Base-by-base conservation (phyloP, 2,113 vertebrate genomes). In the Patagioenas fasciata region DNA sequence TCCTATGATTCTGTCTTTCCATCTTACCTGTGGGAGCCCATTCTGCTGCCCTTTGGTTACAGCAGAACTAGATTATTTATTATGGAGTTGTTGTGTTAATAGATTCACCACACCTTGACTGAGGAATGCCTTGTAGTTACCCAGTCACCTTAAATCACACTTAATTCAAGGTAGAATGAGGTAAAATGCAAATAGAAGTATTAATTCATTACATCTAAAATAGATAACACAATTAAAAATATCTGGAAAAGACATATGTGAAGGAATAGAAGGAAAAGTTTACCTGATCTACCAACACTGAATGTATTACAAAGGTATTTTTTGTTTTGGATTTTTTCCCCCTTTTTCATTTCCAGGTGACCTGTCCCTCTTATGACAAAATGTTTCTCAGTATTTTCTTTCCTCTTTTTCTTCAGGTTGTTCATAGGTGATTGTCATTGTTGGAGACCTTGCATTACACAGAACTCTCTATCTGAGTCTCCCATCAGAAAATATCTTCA, bases 91-190 rank as follows among this genome's bases (percentile, higher is more conserved):
- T 62, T 88, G 5, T 69, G 61, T 64, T 93, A 57, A 54, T 58
- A 31, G 26, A 25, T 6, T 78, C 18, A 40, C 47, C 60, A 54
- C 56, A 54, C n/a, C 69, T 89, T 92, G 34, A 54, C 15, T 79
- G 65, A 89, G 51, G 80, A 91, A 84, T 91, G 47, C 47, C 42
- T 86, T 83, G 64, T 57, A 86, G 40, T 73, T 80, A 78, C 28
- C 40, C 40, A 40, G 53, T 74, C 20, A 64, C 54, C 12, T 86
- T 69, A 86, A 88, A 91, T 77, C 50, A 65, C n/a, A 36, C 56
- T 70, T 86, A 66, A 86, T 67, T 89, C 65, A 17, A 56, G 23
- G 21, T 12, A 67, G 56, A 61, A 83, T 62, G 47, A 92, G 21
- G 51, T 72, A 87, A 81, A 94, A 89, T 60, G 29, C 44, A 74